Percentiles rank a stretch among this genome's conserved stretches.
These are phyloP conservation scores for Pimpla rufipes DNA, from an alignment of 2,888 invertebrate species.

Conservation along the genomic window DNA sequence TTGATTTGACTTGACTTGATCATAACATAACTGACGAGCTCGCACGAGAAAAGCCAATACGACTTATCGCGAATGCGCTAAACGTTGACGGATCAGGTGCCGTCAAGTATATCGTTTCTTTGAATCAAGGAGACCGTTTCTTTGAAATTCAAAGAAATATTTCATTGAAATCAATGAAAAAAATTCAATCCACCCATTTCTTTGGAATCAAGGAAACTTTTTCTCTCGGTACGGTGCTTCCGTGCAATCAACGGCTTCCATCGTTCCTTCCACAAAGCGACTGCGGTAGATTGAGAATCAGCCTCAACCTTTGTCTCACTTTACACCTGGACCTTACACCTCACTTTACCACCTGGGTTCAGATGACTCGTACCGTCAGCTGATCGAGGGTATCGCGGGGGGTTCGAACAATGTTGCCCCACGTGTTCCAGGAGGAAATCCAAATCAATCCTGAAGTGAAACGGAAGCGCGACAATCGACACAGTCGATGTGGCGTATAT, in stretches of 20 bases:
- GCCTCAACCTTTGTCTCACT: not conserved
- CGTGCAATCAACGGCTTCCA: not conserved
- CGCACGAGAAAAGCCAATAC: too few relatives aligned
- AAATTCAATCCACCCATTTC: too few relatives aligned
- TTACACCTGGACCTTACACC: not conserved
- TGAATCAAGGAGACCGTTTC: too few relatives aligned
- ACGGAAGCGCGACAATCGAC: not conserved
- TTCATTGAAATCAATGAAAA: too few relatives aligned
- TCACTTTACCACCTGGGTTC: not conserved
- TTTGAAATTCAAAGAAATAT: too few relatives aligned
- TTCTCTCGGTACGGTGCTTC: not conserved
- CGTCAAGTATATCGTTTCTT: too few relatives aligned
- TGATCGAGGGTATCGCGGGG: not conserved
- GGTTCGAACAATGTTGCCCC: not conserved
- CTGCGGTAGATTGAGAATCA: not conserved
- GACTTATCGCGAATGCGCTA: too few relatives aligned
- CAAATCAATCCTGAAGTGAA: slow-evolving; percentile 4
- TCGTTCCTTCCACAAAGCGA: not conserved
- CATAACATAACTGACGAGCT: too few relatives aligned
- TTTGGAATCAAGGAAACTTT: too few relatives aligned
- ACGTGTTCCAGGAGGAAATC: not conserved
- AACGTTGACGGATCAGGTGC: too few relatives aligned
- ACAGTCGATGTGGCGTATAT: not conserved
- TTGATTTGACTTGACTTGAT: too few relatives aligned
- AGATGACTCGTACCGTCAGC: not conserved